A percentile compares a stretch with the other conserved stretches of the same genome.
These are phyloP conservation scores for Neoitamus cyanurus DNA, from an alignment of 2,888 invertebrate species.

Conservation along the genomic window DNA sequence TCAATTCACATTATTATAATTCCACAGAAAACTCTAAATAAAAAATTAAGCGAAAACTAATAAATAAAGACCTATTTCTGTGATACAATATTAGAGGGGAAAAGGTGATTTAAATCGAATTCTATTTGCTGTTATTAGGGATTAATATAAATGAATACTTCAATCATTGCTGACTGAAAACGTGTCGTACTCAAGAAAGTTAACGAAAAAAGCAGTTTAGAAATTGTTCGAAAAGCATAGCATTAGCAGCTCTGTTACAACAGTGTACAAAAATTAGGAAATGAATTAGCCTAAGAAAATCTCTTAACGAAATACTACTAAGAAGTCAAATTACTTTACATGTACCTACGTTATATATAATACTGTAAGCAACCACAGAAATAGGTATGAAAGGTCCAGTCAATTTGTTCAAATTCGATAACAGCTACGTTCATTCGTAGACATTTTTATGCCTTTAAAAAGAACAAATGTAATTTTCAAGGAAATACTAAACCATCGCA, in stretches of 20 bases:
- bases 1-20: background rate
- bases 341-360: constrained; percentile 43
- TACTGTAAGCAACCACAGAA: constrained; percentile 45
- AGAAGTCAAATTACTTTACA: constrained; percentile 28
- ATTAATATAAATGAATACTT: background rate
- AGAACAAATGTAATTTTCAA: constrained; percentile 39
- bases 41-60: constrained; percentile 1
- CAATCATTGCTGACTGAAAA: constrained; percentile 19
- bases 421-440: constrained; percentile 38
- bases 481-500: constrained; percentile 49
- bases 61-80: constrained; percentile 41
- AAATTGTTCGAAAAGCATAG: constrained; percentile 36
- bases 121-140: background rate
- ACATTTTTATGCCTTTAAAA: constrained; percentile 45
- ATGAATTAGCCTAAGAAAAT: constrained; percentile 31
- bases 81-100: constrained; percentile 23
- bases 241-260: constrained; percentile 38
- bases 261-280: constrained; percentile 6
- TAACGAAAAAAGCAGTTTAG: constrained; percentile 7
- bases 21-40: background rate
- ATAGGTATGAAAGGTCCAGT: constrained; percentile 33
- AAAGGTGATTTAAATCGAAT: background rate
- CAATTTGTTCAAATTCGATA: constrained; percentile 41
- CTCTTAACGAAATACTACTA: constrained; percentile 36
- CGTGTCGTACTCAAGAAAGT: constrained; percentile 1